Percentiles rank a stretch among this genome's conserved stretches.
Conservation (phyloP, 2,797 vertebrate genomes). For the Tapirus indicus region DNA sequence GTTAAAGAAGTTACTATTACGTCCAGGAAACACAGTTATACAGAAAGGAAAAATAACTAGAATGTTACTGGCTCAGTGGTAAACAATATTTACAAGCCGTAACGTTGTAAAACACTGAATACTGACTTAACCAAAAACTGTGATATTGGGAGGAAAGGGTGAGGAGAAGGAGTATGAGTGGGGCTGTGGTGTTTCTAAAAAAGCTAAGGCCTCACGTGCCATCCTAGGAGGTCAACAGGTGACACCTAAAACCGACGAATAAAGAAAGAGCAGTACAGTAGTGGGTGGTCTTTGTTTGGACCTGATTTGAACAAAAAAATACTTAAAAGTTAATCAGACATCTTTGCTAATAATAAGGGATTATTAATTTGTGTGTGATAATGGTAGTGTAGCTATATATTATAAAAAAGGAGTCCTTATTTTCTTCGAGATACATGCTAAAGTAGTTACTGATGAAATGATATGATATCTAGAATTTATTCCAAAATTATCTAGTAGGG, state of each 20-base stretch:
- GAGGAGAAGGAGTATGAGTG: not conserved
- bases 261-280: not conserved
- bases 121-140: not conserved
- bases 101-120: not conserved
- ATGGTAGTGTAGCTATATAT: not conserved
- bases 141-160: not conserved
- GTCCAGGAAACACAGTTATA: not conserved
- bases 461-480: not conserved
- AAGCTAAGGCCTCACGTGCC: not conserved
- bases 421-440: not conserved
- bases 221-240: not conserved
- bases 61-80: not conserved
- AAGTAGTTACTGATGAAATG: not conserved
- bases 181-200: not conserved
- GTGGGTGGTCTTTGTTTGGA: not conserved
- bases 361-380: not conserved
- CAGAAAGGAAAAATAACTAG: not conserved
- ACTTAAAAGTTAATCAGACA: not conserved
- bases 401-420: not conserved
- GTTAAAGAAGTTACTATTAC: not conserved
- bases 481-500: not conserved
- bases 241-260: not conserved
- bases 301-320: not conserved
- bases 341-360: not conserved
- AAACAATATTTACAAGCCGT: not conserved